Evolutionary conservation across 2,888 invertebrate species (phyloP).

Genomic region (Ectemnius lituratus): DNA sequence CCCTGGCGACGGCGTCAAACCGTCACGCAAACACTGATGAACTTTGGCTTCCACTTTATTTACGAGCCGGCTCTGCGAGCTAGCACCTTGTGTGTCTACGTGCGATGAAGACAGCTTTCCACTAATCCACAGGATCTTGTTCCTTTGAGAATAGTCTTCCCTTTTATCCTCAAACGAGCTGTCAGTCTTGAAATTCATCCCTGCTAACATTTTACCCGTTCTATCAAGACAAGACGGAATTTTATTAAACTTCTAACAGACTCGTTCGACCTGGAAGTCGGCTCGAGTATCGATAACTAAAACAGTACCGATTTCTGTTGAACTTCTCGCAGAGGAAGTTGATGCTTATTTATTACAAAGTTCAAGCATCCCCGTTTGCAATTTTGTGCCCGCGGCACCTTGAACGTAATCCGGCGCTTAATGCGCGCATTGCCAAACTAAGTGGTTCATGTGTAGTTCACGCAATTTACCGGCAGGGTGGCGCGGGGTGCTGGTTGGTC

Average conservation of each 20-base stretch:
- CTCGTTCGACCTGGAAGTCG: background rate
- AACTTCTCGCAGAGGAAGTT: background rate
- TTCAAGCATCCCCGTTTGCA: constrained; percentile 14
- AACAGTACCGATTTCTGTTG: background rate
- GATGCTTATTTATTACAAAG: constrained; percentile 13
- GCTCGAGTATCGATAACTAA: background rate
- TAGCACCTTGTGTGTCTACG: no score
- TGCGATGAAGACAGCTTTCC: no score
- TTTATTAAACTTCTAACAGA: no score
- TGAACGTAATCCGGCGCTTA: constrained; percentile 51
- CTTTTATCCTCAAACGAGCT: no score
- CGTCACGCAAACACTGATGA: background rate
- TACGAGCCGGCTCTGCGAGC: background rate
- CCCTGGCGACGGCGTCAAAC: background rate
- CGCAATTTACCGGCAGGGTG: constrained; percentile 44
- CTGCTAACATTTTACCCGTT: no score
- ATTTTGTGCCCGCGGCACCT: constrained; percentile 34
- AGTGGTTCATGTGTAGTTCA: constrained; percentile 45
- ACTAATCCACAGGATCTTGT: no score
- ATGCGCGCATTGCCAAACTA: constrained; percentile 48
- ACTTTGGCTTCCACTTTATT: constrained; percentile 4
- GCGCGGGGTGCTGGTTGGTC: constrained; percentile 9
- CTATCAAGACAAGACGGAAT: no score
- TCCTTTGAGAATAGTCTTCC: no score
- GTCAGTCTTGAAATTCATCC: no score